These are phyloP conservation scores for Spinibarbus caldwelli DNA, from an alignment of 2,797 vertebrate genomes.

Conservation along the genomic window DNA sequence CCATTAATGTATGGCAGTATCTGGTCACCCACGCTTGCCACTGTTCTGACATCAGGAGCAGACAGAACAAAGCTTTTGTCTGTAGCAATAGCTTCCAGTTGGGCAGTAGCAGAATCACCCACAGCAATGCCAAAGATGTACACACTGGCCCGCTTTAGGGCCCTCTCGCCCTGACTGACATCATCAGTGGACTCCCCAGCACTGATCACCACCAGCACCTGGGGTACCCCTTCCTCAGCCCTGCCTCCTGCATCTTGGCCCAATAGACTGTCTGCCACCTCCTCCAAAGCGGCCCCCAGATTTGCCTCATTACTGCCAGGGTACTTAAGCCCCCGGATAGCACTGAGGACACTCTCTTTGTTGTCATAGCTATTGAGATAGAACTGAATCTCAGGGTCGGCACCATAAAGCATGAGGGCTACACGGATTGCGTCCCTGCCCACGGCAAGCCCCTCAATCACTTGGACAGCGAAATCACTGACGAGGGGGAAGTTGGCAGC, in stretches of 20 bases:
- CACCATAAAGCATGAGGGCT: conserved; percentile 89
- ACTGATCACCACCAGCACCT: conserved; percentile 91
- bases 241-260: conserved; percentile 87
- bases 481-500: conserved; percentile 88
- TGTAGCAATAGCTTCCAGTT: conserved; percentile 89
- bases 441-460: conserved; percentile 90
- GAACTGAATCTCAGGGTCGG: conserved; percentile 84
- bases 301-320: conserved; percentile 86
- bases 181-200: conserved; percentile 91
- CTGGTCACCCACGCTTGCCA: conserved; percentile 80
- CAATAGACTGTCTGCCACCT: conserved; percentile 87
- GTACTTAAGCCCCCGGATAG: conserved; percentile 85
- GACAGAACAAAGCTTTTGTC: conserved; percentile 87
- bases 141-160: conserved; percentile 87
- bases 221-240: conserved; percentile 89
- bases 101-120: conserved; percentile 79
- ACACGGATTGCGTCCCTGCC: conserved; percentile 88
- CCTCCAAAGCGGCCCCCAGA: conserved; percentile 88
- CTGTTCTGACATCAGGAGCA: conserved; percentile 82
- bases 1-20: conserved; percentile 86
- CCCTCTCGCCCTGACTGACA: conserved; percentile 82
- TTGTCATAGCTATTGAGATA: conserved; percentile 87
- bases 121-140: conserved; percentile 84
- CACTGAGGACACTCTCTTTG: conserved; percentile 84
- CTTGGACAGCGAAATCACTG: conserved; percentile 90